These are phyloP conservation scores for Drosophila prolongata DNA, from an alignment of 2,888 invertebrate genomes.

Conservation along the genomic window DNA sequence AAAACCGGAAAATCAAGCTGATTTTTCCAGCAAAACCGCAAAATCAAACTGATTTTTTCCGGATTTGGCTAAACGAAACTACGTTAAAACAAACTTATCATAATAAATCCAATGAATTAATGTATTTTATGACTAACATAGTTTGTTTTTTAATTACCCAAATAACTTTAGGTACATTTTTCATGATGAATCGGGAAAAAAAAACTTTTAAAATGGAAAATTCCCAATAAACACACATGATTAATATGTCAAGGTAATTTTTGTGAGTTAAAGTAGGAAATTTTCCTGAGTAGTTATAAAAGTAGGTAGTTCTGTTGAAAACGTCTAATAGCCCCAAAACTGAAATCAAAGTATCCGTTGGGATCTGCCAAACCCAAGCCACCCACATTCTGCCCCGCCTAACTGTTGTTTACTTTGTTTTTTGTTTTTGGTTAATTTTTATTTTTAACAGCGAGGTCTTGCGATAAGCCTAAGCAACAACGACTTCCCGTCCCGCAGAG, in stretches of 20 bases:
- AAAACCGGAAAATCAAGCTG: too few relatives aligned
- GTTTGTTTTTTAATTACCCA: too few relatives aligned
- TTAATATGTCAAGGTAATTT: not conserved
- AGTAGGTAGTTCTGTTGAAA: too few relatives aligned
- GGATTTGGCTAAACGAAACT: too few relatives aligned
- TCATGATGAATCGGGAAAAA: too few relatives aligned
- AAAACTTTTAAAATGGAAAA: not conserved
- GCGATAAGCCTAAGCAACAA: slow-evolving; percentile 25
- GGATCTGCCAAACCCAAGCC: slow-evolving; percentile 1
- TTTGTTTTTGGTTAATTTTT: not conserved
- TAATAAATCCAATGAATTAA: too few relatives aligned
- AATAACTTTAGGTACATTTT: too few relatives aligned
- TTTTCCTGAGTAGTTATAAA: not conserved
- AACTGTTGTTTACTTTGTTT: not conserved
- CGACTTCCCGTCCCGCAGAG: slow-evolving; percentile 37
- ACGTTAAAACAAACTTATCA: too few relatives aligned
- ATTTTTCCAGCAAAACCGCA: too few relatives aligned
- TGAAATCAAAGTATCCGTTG: not conserved
- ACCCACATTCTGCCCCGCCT: not conserved
- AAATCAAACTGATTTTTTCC: too few relatives aligned
- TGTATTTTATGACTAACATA: too few relatives aligned
- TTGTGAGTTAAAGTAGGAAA: not conserved
- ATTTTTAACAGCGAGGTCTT: slow-evolving; percentile 20
- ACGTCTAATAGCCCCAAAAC: not conserved
- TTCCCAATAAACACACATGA: not conserved